Base-by-base conservation (phyloP, 2,888 invertebrate species). In the Watsonalla cultraria region DNA sequence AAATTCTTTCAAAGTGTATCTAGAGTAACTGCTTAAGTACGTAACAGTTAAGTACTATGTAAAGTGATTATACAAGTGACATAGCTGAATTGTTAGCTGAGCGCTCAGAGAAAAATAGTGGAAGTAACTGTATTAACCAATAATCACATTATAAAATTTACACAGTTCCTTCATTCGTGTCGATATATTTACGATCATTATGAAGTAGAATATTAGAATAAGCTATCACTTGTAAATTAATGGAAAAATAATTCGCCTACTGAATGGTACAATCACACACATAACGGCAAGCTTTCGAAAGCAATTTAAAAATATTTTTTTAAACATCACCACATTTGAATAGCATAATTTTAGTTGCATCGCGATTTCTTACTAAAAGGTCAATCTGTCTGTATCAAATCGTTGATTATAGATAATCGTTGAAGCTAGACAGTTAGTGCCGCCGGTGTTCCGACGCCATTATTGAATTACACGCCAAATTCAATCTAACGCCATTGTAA, bases 401-500 rank as follows among this genome's bases (percentile, higher is more conserved):
- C 73, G 76, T 68, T 83, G 82, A 89, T 88, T 86, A 75, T 72
- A 76, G 72, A 72, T 86, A 84, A 88, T 86, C 60, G 80, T 72
- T 70, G 70, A 66, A 71, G 72, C 71, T 61, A 72, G 76, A 76
- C 75, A 77, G 74, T 78, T 78, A 80, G 79, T 85, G 88, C 88
- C 86, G 88, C 88, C 74, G 86, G 86, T 86, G 82, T 88, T 86
- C 81, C 78, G 78, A 81, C 71, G 72, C 76, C 71, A 83, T 88
- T 87, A 87, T 85, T 84, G 74, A 82, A 88, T 88, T 88, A 83
- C 78, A 88, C 84, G 82, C 80, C 70, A 70, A 76, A 84, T 83
- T 76, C 68, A 66, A 78, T 78, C 74, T 76, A 83, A 81, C 77
- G 78, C 80, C 77, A 78, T 76, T 70, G 66, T 74, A 68, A 76